Conservation (phyloP, 2,888 invertebrate genomes). For the Acronicta aceris region DNA sequence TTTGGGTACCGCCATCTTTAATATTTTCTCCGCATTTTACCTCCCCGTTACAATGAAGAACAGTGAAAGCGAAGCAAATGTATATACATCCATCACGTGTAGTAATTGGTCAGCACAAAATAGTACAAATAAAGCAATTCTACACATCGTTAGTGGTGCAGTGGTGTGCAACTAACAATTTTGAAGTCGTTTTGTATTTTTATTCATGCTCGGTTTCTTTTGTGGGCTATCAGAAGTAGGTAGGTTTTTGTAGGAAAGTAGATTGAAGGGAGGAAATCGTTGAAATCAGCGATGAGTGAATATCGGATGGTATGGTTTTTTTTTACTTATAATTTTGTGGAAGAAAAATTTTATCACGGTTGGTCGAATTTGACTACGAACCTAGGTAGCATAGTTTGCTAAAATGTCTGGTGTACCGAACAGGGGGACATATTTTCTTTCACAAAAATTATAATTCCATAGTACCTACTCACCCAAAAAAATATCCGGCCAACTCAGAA, state of each 20-base stretch:
- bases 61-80: constrained; percentile 61
- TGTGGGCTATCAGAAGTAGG: constrained; percentile 7
- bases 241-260: not conserved
- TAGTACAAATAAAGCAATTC: constrained; percentile 35
- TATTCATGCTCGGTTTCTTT: constrained; percentile 21
- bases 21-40: constrained; percentile 1
- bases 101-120: constrained; percentile 25
- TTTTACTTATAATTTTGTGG: too few relatives aligned
- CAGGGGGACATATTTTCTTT: too few relatives aligned
- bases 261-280: too few relatives aligned
- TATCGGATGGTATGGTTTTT: too few relatives aligned
- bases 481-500: not conserved
- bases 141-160: constrained; percentile 44
- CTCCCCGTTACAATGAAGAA: constrained; percentile 24
- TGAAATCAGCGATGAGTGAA: too few relatives aligned
- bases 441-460: too few relatives aligned
- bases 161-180: constrained; percentile 34
- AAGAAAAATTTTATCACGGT: too few relatives aligned
- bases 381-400: too few relatives aligned
- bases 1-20: not conserved
- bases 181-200: constrained; percentile 26
- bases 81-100: constrained; percentile 20
- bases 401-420: too few relatives aligned
- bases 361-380: too few relatives aligned
- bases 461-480: too few relatives aligned